Evolutionary conservation across 2,113 vertebrate genomes (phyloP), one percentile per base, ranked within the genome.

Genomic region (Phalacrocorax pelagicus): DNA sequence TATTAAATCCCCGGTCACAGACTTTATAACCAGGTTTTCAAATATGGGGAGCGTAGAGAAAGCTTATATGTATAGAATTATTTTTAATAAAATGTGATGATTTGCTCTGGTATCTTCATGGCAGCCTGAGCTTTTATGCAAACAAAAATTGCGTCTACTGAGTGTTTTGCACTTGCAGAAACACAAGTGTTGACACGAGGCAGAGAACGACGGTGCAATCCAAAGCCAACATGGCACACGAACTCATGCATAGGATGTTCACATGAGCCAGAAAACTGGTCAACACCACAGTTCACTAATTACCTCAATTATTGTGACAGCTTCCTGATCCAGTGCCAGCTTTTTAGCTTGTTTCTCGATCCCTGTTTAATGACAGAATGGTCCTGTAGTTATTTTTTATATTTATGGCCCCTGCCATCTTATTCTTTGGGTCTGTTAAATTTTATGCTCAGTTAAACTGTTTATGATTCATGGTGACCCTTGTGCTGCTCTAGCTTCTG

Each of bases 341-440:
- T 85, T 89, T 89, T 83, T 12, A 72, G 78, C 93, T 81, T 69
- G 81, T 88, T 89, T 73, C 86, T 73, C 42, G 21, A 88, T 96
- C 86, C 61, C 49, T 84, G 81, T 70, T 92, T 91, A 94, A 96
- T 79, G 95, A 30, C 5, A 8, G 78, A 81, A 29, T 65, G 57
- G 65, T 92, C 78, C 34, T 5, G 1, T 29, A 80, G 88, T 96
- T 97, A 94, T 91, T 94, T 96, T 97, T 96, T 92, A 81, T 93
- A 84, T 96, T 94, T 97, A 93, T 95, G 62, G 75, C 73, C 46
- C 74, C 52, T 92, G 79, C 63, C 36, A 5, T 96, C 81, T 7
- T 59, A 34, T 91, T 96, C 70, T 58, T 63, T 54, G 63, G 85
- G 89, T 94, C 67, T 97, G 91, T 95, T 95, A 97, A 91, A 90